A percentile compares a stretch with the other conserved stretches of the same genome.
Evolutionary conservation across 2,113 vertebrate genomes (phyloP).

Genomic region (Sapajus apella): DNA sequence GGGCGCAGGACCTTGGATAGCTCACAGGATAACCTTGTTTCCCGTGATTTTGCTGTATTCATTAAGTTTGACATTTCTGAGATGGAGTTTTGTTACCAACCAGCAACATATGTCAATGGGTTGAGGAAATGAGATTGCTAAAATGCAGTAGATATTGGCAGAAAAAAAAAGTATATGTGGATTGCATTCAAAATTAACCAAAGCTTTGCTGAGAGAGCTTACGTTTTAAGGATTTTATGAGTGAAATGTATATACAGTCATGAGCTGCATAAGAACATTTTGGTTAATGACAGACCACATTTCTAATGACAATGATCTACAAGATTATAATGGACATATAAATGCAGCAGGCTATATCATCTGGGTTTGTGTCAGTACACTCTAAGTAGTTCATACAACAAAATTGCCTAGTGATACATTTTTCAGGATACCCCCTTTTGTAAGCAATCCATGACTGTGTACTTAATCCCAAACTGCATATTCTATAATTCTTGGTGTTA

Average conservation of each 20-base stretch:
- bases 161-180: constrained; percentile 1
- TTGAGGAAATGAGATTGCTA: constrained; percentile 30
- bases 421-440: neutral
- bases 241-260: neutral
- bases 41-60: constrained; percentile 32
- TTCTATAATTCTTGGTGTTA: neutral
- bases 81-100: constrained; percentile 41
- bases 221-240: neutral
- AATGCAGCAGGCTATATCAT: neutral
- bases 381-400: neutral
- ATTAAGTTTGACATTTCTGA: constrained; percentile 66
- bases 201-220: neutral
- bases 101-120: neutral
- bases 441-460: neutral
- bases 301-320: neutral
- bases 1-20: neutral
- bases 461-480: neutral
- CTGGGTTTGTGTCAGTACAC: neutral
- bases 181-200: constrained; percentile 14
- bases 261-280: neutral
- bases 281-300: neutral
- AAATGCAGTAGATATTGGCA: neutral
- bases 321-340: neutral
- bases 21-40: constrained; percentile 2
- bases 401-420: neutral